Evolutionary conservation across 2,888 invertebrate genomes (phyloP).

Genomic region (Hymenopus coronatus): DNA sequence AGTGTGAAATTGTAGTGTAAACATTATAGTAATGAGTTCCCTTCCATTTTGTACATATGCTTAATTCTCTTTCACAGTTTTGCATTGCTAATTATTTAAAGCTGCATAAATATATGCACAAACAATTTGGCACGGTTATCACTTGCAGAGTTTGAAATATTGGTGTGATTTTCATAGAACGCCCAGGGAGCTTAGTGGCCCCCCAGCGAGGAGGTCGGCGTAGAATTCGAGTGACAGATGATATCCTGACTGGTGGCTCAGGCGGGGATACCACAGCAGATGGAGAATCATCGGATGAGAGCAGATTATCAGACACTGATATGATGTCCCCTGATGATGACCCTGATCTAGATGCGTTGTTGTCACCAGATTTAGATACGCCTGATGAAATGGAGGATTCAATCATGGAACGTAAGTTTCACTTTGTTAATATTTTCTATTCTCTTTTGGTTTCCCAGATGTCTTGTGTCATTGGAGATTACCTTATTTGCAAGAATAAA

Average conservation of each 20-base stretch:
- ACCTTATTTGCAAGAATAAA: no score
- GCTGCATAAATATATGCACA: not conserved
- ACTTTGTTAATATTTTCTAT: no score
- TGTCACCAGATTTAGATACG: slow-evolving; percentile 47
- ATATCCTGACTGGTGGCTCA: slow-evolving; percentile 40
- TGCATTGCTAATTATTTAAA: no score
- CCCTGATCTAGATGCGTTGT: slow-evolving; percentile 46
- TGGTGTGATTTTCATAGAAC: slow-evolving; percentile 34
- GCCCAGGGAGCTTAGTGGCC: slow-evolving; percentile 38
- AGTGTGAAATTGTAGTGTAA: no score
- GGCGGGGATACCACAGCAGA: slow-evolving; percentile 39
- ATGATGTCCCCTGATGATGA: slow-evolving; percentile 48
- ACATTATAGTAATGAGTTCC: no score
- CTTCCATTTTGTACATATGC: not conserved
- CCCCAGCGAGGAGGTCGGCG: slow-evolving; percentile 34
- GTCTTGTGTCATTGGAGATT: no score
- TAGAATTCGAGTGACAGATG: slow-evolving; percentile 43
- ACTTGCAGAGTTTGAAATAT: not conserved
- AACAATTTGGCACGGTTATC: not conserved
- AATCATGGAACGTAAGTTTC: slow-evolving; percentile 44
- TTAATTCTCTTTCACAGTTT: not conserved
- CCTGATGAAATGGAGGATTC: slow-evolving; percentile 51
- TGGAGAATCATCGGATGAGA: slow-evolving; percentile 26
- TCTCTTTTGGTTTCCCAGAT: no score
- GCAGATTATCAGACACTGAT: slow-evolving; percentile 27